Conservation (phyloP, 2,113 vertebrate genomes). For the Acanthisitta chloris region DNA sequence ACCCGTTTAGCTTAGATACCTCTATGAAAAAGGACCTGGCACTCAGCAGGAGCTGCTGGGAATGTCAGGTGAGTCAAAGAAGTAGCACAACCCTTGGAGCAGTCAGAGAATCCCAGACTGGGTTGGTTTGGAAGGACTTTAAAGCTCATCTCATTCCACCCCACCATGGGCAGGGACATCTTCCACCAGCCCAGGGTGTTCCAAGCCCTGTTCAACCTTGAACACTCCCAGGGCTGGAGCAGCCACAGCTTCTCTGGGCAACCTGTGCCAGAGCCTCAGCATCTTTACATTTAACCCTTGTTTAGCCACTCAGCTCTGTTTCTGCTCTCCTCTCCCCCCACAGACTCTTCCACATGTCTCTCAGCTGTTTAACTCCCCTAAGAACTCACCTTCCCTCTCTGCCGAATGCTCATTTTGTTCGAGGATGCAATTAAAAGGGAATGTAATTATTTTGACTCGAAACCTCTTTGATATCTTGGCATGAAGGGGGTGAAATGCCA, state of each 20-base stretch:
- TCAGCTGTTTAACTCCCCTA: neutral
- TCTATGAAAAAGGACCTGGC: no score
- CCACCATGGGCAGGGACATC: no score
- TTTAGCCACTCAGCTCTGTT: neutral
- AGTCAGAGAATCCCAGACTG: no score
- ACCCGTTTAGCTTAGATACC: no score
- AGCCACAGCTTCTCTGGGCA: neutral
- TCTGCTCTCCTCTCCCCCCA: neutral
- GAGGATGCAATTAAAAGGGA: conserved; percentile 25
- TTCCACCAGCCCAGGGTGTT: accelerated
- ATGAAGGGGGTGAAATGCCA: neutral
- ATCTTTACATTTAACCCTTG: accelerated
- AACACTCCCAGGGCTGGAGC: neutral
- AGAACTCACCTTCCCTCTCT: neutral
- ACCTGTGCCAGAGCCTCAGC: neutral
- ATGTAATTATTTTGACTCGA: neutral
- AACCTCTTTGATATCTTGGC: neutral
- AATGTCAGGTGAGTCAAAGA: no score
- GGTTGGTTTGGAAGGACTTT: neutral
- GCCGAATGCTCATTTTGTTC: no score
- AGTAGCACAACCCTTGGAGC: no score
- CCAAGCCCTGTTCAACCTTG: neutral
- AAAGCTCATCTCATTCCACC: accelerated
- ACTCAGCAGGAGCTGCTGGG: no score
- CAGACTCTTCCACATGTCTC: neutral